Evolutionary conservation across 1,140 invertebrate genomes (phyloP), one percentile per base, ranked within the genome.

Genomic region (Bathynomus jamesi): DNA sequence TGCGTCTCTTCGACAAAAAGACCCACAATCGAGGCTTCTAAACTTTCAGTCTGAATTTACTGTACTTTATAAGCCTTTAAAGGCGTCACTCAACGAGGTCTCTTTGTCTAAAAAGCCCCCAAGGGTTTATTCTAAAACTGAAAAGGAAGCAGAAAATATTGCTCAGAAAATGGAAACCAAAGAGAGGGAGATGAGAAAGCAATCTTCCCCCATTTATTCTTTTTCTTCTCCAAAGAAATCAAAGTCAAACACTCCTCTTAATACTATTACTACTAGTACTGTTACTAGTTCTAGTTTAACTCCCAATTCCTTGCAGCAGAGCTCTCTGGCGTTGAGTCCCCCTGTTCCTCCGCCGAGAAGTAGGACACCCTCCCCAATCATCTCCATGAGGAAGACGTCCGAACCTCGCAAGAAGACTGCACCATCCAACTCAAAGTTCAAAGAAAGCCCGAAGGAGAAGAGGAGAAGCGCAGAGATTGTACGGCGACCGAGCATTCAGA

Each of bases 401-500:
- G 28, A 31, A 31, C 24, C 27, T 21, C 21, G 11, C 28, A 11
- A 69, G 69, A 61, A 67, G 65, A 24, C 69, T 73, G 24, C 65
- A 67, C 21, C 10, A 28, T 30, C 28, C 8, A 30, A 32, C 25
- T 17, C 28, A n/a, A n/a, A n/a, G n/a, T n/a, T n/a, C n/a, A n/a
- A n/a, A n/a, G 31, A 60, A 65, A 61, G 24, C 46, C 32, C 60
- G 11, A 64, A 77, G 32, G 62, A 75, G 30, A 63, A 69, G 61
- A 78, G 78, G 53, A 76, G 78, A 69, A 73, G 79, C 28, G 72
- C 76, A 68, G 77, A 79, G 74, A 73, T 80, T 32, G 69, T 82
- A 28, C 74, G 82, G 1, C 80, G 82, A 69, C 82, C 83, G 11
- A 84, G 83, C 69, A 84, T 85, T 71, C 79, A 81, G 0, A 83